Evolutionary conservation across 92 coral and sea anemone genomes (phyloP), one percentile per base, ranked within the genome.

Genomic region (Phenganax marumi): DNA sequence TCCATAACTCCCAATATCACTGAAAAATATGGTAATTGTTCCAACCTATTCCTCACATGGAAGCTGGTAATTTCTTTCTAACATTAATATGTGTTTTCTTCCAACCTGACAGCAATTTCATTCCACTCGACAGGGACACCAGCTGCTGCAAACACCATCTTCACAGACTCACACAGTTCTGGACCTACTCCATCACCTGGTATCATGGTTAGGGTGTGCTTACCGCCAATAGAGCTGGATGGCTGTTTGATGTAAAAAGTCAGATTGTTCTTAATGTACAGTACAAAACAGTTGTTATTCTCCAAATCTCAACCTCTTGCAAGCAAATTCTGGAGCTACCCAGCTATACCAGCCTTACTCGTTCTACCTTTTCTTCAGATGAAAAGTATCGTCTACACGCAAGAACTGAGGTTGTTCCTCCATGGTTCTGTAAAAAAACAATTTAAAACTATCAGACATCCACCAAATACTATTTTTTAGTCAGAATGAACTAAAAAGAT

Each of bases 111-210:
- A 66, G 92, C 93, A 52, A 96, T 91, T 85, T 96, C 99, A 85
- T 96, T 97, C 97, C 97, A 96, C 79, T 96, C 99, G 43, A 96
- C 91, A 26, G 99, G 99, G 21, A 85, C 91, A 24, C 99, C 99
- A 43, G 99, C 93, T 16, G 93, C 99, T 83, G 92, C 89, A 90
- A 95, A 95, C 77, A 95, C 89, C 79, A 91, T 91, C 62, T 91
- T 92, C 16, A 95, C 98, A 88, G 96, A 90, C 84, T 92, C 90
- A 33, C 87, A 91, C 56, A 95, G 87, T 68, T 95, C 98, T 18
- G 98, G 98, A 19, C 98, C 98, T 12, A 95, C 98, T 26, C 98
- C 98, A 82, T 95, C 98, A 0, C 98, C 98, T 54, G 98, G 98
- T 26, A 95, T 95, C 23, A 95, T 86, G 46, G 98, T 95, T 33